Conservation (phyloP, 35 echinoderm and acorn worm genomes). For the Lytechinus pictus region DNA sequence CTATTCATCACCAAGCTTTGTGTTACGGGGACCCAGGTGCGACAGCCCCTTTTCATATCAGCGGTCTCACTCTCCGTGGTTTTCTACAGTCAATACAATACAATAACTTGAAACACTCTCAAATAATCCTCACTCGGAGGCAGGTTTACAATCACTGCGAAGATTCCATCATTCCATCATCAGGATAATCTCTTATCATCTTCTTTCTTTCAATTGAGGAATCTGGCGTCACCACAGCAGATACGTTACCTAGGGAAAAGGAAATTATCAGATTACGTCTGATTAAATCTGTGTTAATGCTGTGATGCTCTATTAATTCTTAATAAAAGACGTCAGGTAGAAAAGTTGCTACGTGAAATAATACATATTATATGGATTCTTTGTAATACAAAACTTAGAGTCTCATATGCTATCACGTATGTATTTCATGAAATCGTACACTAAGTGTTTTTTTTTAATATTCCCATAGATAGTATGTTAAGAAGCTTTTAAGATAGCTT, state of each 20-base stretch:
- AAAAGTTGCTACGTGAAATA: neutral
- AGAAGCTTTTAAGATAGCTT: too few species aligned
- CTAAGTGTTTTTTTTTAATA: too few species aligned
- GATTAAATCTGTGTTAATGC: constrained; percentile 2
- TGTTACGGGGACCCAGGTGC: too few species aligned
- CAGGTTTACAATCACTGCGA: neutral
- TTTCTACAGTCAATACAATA: neutral
- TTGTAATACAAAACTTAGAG: too few species aligned
- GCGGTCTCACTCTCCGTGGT: too few species aligned
- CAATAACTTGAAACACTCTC: neutral
- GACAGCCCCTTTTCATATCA: too few species aligned
- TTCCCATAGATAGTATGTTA: too few species aligned
- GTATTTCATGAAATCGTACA: too few species aligned
- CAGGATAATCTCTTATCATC: neutral
- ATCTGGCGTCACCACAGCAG: neutral
- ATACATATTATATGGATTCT: neutral
- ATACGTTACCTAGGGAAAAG: neutral
- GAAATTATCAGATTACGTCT: neutral
- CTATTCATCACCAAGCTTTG: too few species aligned
- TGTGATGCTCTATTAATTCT: neutral
- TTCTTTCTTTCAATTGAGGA: neutral
- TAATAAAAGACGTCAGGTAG: neutral
- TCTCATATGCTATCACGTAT: too few species aligned
- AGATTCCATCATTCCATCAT: neutral
- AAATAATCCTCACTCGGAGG: neutral